Conservation (phyloP, 1,140 invertebrate species). For the Myzus persicae region DNA sequence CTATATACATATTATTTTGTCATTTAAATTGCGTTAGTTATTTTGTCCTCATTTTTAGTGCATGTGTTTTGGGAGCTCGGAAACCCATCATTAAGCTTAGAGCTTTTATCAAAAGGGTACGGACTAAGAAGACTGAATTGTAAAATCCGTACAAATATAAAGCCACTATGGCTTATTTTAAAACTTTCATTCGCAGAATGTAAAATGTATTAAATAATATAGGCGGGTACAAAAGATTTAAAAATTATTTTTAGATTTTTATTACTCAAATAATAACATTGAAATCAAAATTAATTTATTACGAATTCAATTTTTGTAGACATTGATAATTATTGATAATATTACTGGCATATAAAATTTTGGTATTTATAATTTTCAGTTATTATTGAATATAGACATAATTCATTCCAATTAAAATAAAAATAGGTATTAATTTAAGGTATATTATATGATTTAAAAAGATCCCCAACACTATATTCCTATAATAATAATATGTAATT, state of each 20-base stretch:
- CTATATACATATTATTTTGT: conserved; percentile 7
- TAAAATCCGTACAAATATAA: conserved; percentile 7
- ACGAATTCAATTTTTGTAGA: neutral
- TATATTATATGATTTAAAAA: neutral
- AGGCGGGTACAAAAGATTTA: neutral
- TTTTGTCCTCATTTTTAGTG: conserved; percentile 1
- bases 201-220: neutral
- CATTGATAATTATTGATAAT: neutral
- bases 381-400: neutral
- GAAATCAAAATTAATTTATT: neutral
- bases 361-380: too few species aligned
- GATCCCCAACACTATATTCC: neutral
- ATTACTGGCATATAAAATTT: too few species aligned
- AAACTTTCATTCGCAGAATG: conserved; percentile 18
- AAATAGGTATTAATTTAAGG: too few species aligned
- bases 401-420: too few species aligned
- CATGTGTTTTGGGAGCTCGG: neutral
- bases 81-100: conserved; percentile 17
- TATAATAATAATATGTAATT: neutral
- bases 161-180: conserved; percentile 35
- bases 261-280: neutral
- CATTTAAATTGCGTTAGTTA: conserved; percentile 38
- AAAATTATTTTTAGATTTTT: neutral
- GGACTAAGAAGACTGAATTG: neutral
- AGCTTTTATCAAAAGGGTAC: conserved; percentile 24